Evolutionary conservation across 2,113 vertebrate species (phyloP), one percentile per base, ranked within the genome.

Genomic region (Manacus vitellinus): DNA sequence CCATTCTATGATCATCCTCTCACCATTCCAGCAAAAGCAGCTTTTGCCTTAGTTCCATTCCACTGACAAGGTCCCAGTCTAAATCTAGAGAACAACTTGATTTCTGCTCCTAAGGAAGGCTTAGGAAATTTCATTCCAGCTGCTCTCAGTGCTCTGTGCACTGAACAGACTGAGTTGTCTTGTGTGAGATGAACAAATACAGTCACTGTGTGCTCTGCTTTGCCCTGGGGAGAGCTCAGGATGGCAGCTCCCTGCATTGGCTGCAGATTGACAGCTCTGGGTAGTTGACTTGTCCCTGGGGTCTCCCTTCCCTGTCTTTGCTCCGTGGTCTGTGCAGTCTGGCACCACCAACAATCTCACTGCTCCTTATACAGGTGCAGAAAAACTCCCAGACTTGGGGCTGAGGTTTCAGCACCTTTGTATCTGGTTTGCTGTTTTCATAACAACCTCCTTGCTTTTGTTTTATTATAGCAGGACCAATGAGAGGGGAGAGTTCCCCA

Each of bases 281-380:
- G 46, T 14, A 25, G 41, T 24, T 3, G 1, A 0, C 51, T 54
- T 24, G 10, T 85, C 81, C 81, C 70, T 51, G 35, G 18, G 30
- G 33, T 1, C 0, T 85, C 62, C 62, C 55, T 79, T 52, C 28
- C 22, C 10, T 9, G 0, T 51, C 25, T 67, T 35, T 78, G 47
- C 68, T 74, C 28, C 4, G 0, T 27, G 28, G 31, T 44, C 49
- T 2, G 0, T 65, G 17, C 66, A 56, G 44, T 51, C 52, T 75
- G 82, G 71, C 85, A 88, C n/a, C 67, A 46, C 11, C 75, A 49
- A 20, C 11, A 1, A 33, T 35, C 85, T 80, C 58, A 12, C 28
- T 73, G 67, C 82, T 92, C 72, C 85, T 88, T 93, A 8, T 6
- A 74, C 44, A 68, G 74, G 78, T 85, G 52, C 76, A 86, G 58